Conservation (phyloP, 2,113 vertebrate species). For the Gulo gulo region DNA sequence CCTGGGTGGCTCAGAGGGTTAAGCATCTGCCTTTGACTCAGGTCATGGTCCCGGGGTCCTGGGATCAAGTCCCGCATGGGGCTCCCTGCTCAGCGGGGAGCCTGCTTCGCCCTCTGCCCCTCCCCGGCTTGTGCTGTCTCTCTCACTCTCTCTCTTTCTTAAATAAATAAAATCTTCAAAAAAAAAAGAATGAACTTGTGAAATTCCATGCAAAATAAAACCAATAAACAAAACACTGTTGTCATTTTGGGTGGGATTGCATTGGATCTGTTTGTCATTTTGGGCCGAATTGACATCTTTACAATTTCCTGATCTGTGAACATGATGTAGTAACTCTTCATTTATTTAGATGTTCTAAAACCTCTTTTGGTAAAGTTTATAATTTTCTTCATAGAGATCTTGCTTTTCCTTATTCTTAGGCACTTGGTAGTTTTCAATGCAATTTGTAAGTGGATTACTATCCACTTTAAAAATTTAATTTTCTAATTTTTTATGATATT, state of each 20-base stretch:
- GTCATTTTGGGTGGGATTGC: not conserved
- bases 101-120: too few relatives aligned
- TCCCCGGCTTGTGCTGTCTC: too few relatives aligned
- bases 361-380: not conserved
- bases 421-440: not conserved
- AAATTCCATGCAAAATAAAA: not conserved
- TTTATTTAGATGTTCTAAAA: not conserved
- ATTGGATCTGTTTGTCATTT: not conserved
- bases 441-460: not conserved
- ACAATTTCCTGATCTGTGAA: not conserved
- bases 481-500: not conserved
- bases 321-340: not conserved
- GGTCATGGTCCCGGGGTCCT: too few relatives aligned
- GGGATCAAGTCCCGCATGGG: too few relatives aligned
- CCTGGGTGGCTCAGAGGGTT: too few relatives aligned
- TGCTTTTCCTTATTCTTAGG: constrained; percentile 21
- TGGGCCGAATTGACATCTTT: not conserved
- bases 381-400: not conserved
- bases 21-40: too few relatives aligned
- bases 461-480: not conserved
- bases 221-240: not conserved
- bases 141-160: too few relatives aligned
- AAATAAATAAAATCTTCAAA: too few relatives aligned
- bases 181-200: not conserved
- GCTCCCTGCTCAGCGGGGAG: too few relatives aligned